phyloP scores from a whole-genome alignment of 2,797 vertebrate species.

The Centropyge bicolor region DNA sequence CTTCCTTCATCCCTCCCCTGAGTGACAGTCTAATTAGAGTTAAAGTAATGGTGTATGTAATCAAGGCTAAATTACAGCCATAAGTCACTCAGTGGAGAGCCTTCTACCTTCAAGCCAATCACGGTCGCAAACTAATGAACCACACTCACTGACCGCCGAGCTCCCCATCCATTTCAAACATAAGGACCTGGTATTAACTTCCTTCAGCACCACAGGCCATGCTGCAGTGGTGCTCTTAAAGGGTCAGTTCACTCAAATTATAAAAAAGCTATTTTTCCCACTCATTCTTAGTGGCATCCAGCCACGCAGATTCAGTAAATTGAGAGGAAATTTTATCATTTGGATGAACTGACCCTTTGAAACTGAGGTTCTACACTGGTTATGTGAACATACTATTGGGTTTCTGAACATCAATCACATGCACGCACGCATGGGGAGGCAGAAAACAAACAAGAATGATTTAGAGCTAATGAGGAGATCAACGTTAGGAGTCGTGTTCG shows the following conservation, averaged over 20 bases:
- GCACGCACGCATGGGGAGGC: too few species aligned
- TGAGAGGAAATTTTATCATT: neutral
- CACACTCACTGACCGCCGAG: slow-evolving; percentile 38
- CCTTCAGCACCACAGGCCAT: slow-evolving; percentile 12
- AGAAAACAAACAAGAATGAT: neutral
- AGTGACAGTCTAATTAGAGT: slow-evolving; percentile 76
- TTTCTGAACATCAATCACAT: neutral
- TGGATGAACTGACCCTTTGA: slow-evolving; percentile 5
- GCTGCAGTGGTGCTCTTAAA: neutral
- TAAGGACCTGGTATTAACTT: slow-evolving; percentile 36
- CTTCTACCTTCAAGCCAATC: slow-evolving; percentile 63
- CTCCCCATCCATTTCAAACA: slow-evolving; percentile 51
- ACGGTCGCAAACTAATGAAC: slow-evolving; percentile 60
- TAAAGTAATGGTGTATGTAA: slow-evolving; percentile 77
- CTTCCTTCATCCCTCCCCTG: slow-evolving; percentile 40
- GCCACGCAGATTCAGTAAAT: neutral
- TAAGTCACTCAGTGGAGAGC: slow-evolving; percentile 69
- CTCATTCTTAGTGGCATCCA: neutral
- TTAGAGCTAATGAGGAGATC: neutral
- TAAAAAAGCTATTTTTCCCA: neutral
- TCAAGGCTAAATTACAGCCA: slow-evolving; percentile 78
- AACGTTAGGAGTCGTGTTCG: neutral
- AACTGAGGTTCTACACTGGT: neutral
- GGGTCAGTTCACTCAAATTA: slow-evolving; percentile 14
- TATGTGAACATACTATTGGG: neutral